Evolutionary conservation across 2,113 vertebrate species (phyloP), one percentile per base, ranked within the genome.

Genomic region (Reinhardtius hippoglossoides): DNA sequence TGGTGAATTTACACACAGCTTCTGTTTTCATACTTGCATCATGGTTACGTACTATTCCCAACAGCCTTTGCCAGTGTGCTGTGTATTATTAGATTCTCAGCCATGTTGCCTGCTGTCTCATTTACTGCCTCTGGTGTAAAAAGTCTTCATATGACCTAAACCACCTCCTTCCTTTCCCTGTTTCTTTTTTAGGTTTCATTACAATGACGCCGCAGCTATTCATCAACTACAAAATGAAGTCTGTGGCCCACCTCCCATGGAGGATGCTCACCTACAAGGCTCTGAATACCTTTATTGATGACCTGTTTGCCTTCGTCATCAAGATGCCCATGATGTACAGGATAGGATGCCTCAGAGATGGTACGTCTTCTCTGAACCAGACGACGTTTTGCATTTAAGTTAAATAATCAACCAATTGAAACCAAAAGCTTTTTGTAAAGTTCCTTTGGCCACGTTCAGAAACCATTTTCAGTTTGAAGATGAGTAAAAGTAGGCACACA

Each of bases 291-390:
- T 98, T 98, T 91, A 98, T 98, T 1, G 97, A 98, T 18, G 97
- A 98, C 91, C 94, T 98, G 84, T 98, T 98, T 63, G 97, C 97
- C 89, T 98, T 98, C 0, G 97, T 98, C 93, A 98, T 98, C 93
- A 97, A 95, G 93, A 98, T 98, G 97, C 97, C 97, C 24, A 97
- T 98, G 91, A 98, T 98, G 97, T 98, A 98, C 89, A 96, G 97
- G 90, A 98, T 98, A 89, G 97, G 97, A 87, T 98, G 97, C 91
- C 95, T 98, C 80, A 93, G 97, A 93, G 97, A 98, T 2, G 97
- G 97, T 98, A 86, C 0, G 89, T 82, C 42, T 18, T 48, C 20
- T 5, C 14, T 58, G 1, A 18, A 48, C 0, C 5, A 52, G 3
- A 37, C 23, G 8, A 64, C 37, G 9, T 23, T 46, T 24, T 54